phyloP scores from a whole-genome alignment of 2,113 vertebrate species.

The Nanorana parkeri region DNA sequence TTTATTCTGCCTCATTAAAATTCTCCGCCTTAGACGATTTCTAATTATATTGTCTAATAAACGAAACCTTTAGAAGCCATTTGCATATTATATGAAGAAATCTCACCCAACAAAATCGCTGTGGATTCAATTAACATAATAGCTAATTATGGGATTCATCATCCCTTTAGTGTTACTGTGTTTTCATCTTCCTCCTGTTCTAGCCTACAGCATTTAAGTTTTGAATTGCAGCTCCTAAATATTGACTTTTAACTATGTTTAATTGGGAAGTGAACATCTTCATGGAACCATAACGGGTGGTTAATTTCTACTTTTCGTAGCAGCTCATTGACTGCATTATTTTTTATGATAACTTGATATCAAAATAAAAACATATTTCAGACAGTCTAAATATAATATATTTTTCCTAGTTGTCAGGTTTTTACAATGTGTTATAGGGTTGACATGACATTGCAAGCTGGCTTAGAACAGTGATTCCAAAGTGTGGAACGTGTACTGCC shows the following conservation, averaged over 20 bases:
- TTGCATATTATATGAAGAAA: constrained; percentile 85
- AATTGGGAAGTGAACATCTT: constrained; percentile 71
- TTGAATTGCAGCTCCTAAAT: constrained; percentile 76
- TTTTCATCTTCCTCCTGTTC: constrained; percentile 78
- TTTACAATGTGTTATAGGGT: background rate
- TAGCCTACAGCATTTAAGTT: constrained; percentile 75
- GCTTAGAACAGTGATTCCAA: no score
- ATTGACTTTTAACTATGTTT: constrained; percentile 78
- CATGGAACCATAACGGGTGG: constrained; percentile 71
- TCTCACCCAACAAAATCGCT: constrained; percentile 79
- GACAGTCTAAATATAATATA: background rate
- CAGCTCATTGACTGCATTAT: constrained; percentile 10
- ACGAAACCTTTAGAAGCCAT: constrained; percentile 76
- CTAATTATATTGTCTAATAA: constrained; percentile 81
- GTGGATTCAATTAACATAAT: constrained; percentile 83
- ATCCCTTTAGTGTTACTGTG: constrained; percentile 75
- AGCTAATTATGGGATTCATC: constrained; percentile 84
- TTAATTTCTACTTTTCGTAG: constrained; percentile 59
- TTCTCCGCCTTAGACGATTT: constrained; percentile 73
- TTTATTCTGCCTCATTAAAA: constrained; percentile 71
- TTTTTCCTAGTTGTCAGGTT: background rate
- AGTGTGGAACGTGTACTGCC: no score
- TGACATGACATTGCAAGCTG: no score
- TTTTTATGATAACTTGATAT: constrained; percentile 35
- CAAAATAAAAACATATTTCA: background rate